A percentile compares a stretch with the other conserved stretches of the same genome.
phyloP scores from a whole-genome alignment of 2,113 vertebrate species.

The Crotalus viridis region DNA sequence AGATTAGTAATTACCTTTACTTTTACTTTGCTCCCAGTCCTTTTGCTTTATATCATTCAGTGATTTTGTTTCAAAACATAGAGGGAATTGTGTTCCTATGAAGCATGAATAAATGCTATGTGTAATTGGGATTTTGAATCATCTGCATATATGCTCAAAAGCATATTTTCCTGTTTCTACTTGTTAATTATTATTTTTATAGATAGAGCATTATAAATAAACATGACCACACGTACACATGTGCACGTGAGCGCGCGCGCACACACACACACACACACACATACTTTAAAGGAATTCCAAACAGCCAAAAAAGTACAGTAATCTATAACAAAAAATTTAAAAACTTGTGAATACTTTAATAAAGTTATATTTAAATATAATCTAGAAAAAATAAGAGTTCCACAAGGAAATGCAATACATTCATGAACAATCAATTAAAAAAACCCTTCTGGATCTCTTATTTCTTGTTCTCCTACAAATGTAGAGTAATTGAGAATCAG shows the following conservation, averaged over 20 bases:
- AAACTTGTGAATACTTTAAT: background rate
- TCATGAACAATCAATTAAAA: background rate
- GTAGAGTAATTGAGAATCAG: background rate
- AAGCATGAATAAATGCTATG: background rate
- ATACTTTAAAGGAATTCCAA: background rate
- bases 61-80: background rate
- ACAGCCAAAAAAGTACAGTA: background rate
- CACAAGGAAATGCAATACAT: background rate
- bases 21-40: background rate
- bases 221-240: background rate
- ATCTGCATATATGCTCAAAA: background rate
- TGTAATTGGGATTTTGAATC: background rate
- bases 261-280: background rate
- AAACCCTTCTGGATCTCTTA: background rate
- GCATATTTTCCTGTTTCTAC: background rate
- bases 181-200: background rate
- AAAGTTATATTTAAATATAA: background rate
- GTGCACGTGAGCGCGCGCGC: background rate
- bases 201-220: background rate
- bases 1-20: background rate
- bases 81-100: background rate
- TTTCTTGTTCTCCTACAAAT: background rate
- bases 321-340: background rate
- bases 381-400: background rate
- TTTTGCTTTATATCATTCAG: background rate